These are phyloP conservation scores for Crotalus tigris DNA, from an alignment of 2,113 vertebrate species.

Conservation along the genomic window DNA sequence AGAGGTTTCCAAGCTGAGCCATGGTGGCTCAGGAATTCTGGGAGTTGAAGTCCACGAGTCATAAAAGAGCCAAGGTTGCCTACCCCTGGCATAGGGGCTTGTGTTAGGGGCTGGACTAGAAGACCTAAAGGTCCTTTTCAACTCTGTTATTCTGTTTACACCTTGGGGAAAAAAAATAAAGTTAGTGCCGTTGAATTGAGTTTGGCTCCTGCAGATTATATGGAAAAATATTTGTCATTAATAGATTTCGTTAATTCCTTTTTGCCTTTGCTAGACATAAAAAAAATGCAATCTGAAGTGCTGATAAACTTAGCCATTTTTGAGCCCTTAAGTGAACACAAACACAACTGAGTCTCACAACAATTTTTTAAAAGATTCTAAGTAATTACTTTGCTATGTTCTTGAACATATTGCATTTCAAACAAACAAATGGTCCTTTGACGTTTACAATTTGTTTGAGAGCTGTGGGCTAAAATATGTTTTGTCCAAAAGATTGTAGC, in stretches of 20 bases:
- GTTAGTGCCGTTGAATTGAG: background rate
- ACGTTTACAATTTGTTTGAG: background rate
- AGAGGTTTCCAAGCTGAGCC: too few species aligned
- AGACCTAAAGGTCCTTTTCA: background rate
- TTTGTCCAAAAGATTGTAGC: background rate
- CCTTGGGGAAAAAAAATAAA: background rate
- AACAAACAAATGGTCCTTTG: background rate
- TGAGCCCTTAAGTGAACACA: slow-evolving; percentile 13
- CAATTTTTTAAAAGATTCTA: slow-evolving; percentile 16
- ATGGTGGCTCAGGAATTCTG: too few species aligned
- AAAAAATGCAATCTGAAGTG: background rate
- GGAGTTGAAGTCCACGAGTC: too few species aligned
- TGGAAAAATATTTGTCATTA: background rate
- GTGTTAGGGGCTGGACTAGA: background rate
- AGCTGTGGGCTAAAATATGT: background rate
- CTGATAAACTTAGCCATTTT: slow-evolving; percentile 13
- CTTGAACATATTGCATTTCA: slow-evolving; percentile 14
- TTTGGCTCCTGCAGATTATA: background rate
- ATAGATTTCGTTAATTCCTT: background rate
- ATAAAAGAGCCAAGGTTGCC: too few species aligned
- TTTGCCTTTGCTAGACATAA: background rate
- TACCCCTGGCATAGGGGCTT: background rate
- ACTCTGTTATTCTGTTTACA: background rate
- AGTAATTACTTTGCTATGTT: slow-evolving; percentile 26
- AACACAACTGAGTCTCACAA: background rate